phyloP scores from a whole-genome alignment of 2,797 vertebrate species.

The Acrossocheilus wenchowensis region DNA sequence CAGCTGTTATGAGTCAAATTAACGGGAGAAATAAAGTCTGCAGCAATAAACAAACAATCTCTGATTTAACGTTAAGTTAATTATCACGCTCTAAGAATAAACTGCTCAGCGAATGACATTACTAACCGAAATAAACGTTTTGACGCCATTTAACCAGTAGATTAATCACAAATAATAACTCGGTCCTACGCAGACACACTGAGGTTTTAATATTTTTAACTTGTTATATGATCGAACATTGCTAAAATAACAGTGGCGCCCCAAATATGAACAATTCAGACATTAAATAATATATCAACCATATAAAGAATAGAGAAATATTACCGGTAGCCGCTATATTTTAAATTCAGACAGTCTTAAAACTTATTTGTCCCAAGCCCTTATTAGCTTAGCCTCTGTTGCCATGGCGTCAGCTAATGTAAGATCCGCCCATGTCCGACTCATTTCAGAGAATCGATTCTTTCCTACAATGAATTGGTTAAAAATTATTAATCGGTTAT shows the following conservation, averaged over 20 bases:
- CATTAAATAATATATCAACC: neutral
- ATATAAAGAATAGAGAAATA: neutral
- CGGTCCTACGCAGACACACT: neutral
- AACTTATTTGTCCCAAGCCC: neutral
- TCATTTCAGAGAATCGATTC: neutral
- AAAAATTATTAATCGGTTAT: neutral
- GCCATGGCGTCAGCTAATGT: slow-evolving; percentile 4
- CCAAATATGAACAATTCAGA: neutral
- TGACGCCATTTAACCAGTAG: neutral
- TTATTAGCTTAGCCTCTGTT: slow-evolving; percentile 42
- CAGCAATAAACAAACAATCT: neutral
- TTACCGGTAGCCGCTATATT: neutral
- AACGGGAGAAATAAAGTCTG: neutral
- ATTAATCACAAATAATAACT: neutral
- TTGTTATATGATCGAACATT: neutral
- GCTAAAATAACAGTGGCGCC: neutral
- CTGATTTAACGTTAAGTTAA: neutral
- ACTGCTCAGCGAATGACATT: neutral
- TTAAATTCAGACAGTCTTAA: neutral
- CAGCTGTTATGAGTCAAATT: neutral
- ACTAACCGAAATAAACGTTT: neutral
- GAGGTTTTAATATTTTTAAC: neutral
- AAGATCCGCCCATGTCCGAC: neutral
- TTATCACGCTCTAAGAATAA: neutral
- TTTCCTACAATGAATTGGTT: neutral